Conservation (phyloP, 2,888 invertebrate genomes). For the Drosophila barbarae region DNA sequence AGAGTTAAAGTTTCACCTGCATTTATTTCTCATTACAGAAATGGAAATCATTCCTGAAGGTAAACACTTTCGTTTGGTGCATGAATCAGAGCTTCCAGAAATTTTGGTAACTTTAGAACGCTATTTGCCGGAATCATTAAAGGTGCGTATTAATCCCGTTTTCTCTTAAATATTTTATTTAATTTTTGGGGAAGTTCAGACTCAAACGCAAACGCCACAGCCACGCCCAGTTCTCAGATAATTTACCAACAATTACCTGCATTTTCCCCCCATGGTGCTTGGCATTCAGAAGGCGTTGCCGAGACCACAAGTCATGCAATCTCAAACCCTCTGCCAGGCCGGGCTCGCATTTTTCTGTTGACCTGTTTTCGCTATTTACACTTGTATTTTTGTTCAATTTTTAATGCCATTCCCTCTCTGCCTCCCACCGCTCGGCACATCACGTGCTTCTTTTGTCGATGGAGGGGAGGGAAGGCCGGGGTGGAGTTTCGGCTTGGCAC, state of each 20-base stretch:
- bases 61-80: slow-evolving; percentile 92
- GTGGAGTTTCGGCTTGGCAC: slow-evolving; percentile 40
- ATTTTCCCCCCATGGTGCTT: slow-evolving; percentile 10
- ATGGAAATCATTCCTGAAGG: slow-evolving; percentile 93
- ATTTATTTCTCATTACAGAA: slow-evolving; percentile 81
- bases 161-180: slow-evolving; percentile 3
- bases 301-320: slow-evolving; percentile 67
- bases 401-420: slow-evolving; percentile 5
- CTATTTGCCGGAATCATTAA: slow-evolving; percentile 92
- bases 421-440: slow-evolving; percentile 13
- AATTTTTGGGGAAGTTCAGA: slow-evolving; percentile 1
- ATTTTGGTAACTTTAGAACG: slow-evolving; percentile 89
- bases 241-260: slow-evolving; percentile 59
- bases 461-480: background rate
- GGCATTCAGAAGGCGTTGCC: slow-evolving; percentile 20
- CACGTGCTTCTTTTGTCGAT: slow-evolving; percentile 31
- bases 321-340: slow-evolving; percentile 33
- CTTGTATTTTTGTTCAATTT: slow-evolving; percentile 40
- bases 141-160: slow-evolving; percentile 82
- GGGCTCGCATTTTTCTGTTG: slow-evolving; percentile 56
- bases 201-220: background rate
- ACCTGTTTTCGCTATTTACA: slow-evolving; percentile 66
- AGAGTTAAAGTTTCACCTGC: slow-evolving; percentile 12
- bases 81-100: slow-evolving; percentile 91
- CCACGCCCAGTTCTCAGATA: slow-evolving; percentile 54